These are phyloP conservation scores for Muscicapa adusta DNA, from an alignment of 2,113 vertebrate species.

Conservation along the genomic window DNA sequence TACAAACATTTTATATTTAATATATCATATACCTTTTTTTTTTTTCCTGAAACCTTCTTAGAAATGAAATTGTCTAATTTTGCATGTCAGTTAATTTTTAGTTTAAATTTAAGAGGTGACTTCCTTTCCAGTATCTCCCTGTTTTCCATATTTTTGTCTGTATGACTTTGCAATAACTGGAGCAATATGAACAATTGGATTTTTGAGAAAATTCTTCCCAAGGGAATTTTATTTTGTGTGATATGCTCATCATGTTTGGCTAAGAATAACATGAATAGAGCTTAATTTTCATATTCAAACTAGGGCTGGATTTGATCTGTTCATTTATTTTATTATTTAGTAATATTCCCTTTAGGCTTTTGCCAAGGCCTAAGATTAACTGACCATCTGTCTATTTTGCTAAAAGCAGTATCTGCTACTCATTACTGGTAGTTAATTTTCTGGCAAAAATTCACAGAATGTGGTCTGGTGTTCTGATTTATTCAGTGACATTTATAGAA, in stretches of 20 bases:
- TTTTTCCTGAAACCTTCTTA: background rate
- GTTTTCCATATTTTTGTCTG: background rate
- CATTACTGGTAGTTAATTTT: slow-evolving; percentile 19
- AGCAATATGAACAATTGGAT: background rate
- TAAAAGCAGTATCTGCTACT: background rate
- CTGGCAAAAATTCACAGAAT: background rate
- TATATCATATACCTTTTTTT: background rate
- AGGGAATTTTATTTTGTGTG: background rate
- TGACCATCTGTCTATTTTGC: slow-evolving; percentile 36
- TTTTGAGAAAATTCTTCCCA: background rate
- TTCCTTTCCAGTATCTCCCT: background rate
- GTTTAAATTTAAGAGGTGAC: background rate
- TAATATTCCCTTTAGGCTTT: background rate
- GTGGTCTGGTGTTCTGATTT: background rate
- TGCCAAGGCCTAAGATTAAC: slow-evolving; percentile 6
- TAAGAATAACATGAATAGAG: background rate
- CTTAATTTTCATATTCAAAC: background rate
- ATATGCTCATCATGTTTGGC: background rate
- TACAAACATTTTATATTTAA: background rate
- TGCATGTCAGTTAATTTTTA: background rate
- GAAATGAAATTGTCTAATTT: background rate
- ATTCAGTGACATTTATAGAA: background rate
- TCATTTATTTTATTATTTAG: slow-evolving; percentile 38
- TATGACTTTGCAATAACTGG: background rate
- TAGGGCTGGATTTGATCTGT: background rate